Base-by-base conservation (phyloP, 2,113 vertebrate species). In the Corythornis vintsioides region DNA sequence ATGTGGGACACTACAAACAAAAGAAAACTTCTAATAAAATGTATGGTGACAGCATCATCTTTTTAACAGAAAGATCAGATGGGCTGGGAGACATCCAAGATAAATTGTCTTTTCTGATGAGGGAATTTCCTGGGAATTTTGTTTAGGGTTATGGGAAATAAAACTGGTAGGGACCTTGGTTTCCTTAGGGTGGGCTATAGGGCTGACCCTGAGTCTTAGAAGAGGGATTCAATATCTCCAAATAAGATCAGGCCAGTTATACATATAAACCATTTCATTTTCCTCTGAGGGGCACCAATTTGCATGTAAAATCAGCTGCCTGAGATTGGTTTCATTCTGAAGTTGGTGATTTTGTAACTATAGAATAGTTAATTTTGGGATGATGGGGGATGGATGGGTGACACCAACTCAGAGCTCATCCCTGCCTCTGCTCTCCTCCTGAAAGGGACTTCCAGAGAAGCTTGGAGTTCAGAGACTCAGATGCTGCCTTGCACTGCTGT, bases 1-100 rank as follows among this genome's bases (percentile, higher is more conserved):
- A 10, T 0, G 0, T 2, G 6, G 53, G 20, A 33, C 10, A 7
- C 24, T 20, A 67, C 10, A 80, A 88, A 88, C 20, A 77, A 66
- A 70, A 67, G 57, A 71, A 48, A 2, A 21, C 12, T 61, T 18
- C 26, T 43, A 67, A 60, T 45, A 33, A 74, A 74, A 48, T 15
- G 7, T 47, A 52, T 2, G 4, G 74, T 0, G 0, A 45, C 4
- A 83, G 11, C 6, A 22, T 16, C 80, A 53, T 31, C 33, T 74
- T 38, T 33, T 29, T 29, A 60, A 55, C 3, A 60, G 48, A 24
- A 88, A 71, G 74, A n/a, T 11, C 3, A 2, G 22, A 28, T 31
- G 31, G 35, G 13, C 35, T 82, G 63, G 42, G 59, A 88, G 91
- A 79, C 24, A 14, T 2, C 3, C 5, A 63, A 89, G 5, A 5